Evolutionary conservation across 2,888 invertebrate genomes (phyloP), one percentile per base, ranked within the genome.

Genomic region (Ochropleura leucogaster): DNA sequence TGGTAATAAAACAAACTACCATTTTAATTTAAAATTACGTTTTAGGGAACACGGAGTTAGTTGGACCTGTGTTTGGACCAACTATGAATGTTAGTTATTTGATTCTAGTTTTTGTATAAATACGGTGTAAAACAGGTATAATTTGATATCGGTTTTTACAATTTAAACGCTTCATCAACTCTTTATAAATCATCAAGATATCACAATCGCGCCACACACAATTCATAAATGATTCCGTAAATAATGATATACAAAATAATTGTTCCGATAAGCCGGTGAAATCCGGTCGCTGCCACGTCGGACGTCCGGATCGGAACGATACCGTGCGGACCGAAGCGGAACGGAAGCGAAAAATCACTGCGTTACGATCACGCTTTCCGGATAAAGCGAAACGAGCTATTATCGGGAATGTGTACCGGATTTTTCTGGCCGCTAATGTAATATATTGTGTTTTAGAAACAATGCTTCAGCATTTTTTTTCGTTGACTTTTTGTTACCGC

Each of bases 341-440:
- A 67, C 77, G 86, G 84, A 87, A 77, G 70, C 55, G 72, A 79
- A 87, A 82, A 82, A 86, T 87, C 79, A 84, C 72, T 55, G 69
- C 72, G 65, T 66, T 20, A 47, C 82, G 77, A 85, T 82, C 64
- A 79, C 67, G 72, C 66, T 77, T 82, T 81, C 77, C 79, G 78
- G 66, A 70, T 77, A 80, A 78, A 75, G 74, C 67, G 55, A 74
- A 81, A 53, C 40, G 47, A 66, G 67, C 46, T 73, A 87, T 81
- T 73, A 81, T 75, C 73, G 65, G 12, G n/a, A 40, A 3, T 55
- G 72, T 72, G 62, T 53, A 46, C 47, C 72, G 18, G 47, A 55
- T 55, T 18, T 76, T 55, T 64, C 20, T 53, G 9, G 62, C 18
- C 66, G 71, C 72, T 75, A 69, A 70, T 60, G 42, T 66, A 57